These are phyloP conservation scores for Trachelus stipa DNA, from an alignment of 2,888 invertebrate genomes.

Conservation along the genomic window DNA sequence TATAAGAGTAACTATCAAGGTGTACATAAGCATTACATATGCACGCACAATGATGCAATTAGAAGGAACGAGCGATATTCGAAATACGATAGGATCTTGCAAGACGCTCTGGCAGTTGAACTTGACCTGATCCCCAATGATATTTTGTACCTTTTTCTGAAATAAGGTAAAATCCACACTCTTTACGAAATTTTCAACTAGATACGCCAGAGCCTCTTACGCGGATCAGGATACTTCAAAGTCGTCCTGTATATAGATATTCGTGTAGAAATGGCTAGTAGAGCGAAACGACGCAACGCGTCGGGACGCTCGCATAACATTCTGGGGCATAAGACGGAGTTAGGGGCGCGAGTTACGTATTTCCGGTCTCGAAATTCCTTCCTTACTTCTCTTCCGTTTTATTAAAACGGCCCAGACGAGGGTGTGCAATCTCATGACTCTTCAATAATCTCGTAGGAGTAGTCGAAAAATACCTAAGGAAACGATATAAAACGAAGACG, in stretches of 20 bases:
- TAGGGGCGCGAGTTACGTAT: neutral
- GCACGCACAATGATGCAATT: neutral
- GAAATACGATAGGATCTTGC: neutral
- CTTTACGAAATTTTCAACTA: neutral
- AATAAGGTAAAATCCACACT: neutral
- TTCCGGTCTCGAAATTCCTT: constrained; percentile 29
- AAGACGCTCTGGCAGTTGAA: neutral
- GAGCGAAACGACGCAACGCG: neutral
- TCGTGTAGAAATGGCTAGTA: constrained; percentile 12
- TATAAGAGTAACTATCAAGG: constrained; percentile 51
- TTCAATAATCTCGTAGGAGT: constrained; percentile 63
- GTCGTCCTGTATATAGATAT: constrained; percentile 34
- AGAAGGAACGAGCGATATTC: constrained; percentile 1
- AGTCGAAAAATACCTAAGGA: constrained; percentile 53
- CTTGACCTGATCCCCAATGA: neutral
- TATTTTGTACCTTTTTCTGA: neutral
- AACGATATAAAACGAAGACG: constrained; percentile 12
- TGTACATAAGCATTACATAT: constrained; percentile 46
- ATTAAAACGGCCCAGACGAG: constrained; percentile 20
- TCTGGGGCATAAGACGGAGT: neutral
- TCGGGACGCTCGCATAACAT: neutral
- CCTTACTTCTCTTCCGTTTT: neutral
- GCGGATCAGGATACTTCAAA: neutral
- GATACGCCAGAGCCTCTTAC: neutral
- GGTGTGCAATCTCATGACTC: constrained; percentile 65